A percentile compares a stretch with the other conserved stretches of the same genome.
These are phyloP conservation scores for Tenthredo scrophulariae DNA, from an alignment of 2,888 invertebrate genomes.

Conservation along the genomic window DNA sequence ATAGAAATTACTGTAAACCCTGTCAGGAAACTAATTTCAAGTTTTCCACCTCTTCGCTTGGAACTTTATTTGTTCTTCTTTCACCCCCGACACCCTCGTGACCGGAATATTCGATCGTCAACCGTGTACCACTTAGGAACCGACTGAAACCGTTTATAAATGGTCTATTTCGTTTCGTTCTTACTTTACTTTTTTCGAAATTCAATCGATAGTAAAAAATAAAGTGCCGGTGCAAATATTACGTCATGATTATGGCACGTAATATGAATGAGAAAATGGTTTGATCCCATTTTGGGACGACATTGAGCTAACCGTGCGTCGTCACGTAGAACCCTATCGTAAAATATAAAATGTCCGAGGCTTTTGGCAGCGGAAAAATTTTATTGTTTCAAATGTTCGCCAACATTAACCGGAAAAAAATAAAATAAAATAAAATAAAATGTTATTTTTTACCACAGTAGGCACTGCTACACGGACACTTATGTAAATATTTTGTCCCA, in stretches of 20 bases:
- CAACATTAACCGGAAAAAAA: background rate
- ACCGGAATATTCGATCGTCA: conserved; percentile 14
- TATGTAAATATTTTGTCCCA: background rate
- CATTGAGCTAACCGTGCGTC: background rate
- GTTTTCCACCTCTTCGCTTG: background rate
- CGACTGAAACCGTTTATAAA: conserved; percentile 16
- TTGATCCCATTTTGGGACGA: background rate
- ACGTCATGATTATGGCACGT: background rate
- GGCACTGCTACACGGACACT: background rate
- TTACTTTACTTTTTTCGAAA: background rate
- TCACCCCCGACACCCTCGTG: background rate
- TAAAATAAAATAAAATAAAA: no score
- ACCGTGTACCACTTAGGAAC: conserved; percentile 22
- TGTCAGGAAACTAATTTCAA: conserved; percentile 36
- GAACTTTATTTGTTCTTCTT: conserved; percentile 6
- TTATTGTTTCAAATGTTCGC: background rate
- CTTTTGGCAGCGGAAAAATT: background rate
- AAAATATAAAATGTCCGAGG: background rate
- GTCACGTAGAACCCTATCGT: conserved; percentile 5
- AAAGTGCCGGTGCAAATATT: background rate
- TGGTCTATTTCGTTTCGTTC: background rate
- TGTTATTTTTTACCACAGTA: background rate
- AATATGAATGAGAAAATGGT: background rate
- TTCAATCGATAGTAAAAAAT: background rate
- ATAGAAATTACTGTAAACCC: conserved; percentile 42